Evolutionary conservation across 1,140 invertebrate species (phyloP).

Genomic region (Bombus turneri): DNA sequence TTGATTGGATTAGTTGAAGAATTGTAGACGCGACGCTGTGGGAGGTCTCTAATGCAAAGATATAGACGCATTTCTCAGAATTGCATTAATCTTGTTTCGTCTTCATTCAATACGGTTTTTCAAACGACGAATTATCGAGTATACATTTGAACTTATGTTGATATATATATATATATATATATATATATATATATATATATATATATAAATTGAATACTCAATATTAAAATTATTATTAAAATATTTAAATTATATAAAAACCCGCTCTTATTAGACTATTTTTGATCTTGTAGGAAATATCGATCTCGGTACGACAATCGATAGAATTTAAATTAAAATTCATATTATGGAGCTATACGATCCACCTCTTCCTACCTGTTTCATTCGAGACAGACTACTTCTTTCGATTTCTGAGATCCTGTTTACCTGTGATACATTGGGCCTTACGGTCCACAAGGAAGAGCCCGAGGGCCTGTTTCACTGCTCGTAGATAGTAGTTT

Average conservation of each 20-base stretch:
- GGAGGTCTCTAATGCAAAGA: conserved; percentile 35
- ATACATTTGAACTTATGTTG: not conserved
- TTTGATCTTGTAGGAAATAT: not conserved
- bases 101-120: not conserved
- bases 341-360: not conserved
- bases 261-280: not conserved
- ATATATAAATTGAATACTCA: not conserved
- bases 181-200: not conserved
- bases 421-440: conserved; percentile 69
- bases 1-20: conserved; percentile 30
- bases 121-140: conserved; percentile 1
- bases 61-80: conserved; percentile 37
- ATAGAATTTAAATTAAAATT: not conserved
- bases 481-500: not conserved
- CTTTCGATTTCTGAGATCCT: conserved; percentile 67
- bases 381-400: conserved; percentile 46
- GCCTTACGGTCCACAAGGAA: conserved; percentile 62
- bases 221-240: conserved; percentile 2
- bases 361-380: conserved; percentile 46
- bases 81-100: conserved; percentile 39
- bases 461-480: not conserved
- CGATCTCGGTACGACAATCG: not conserved
- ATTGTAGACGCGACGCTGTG: conserved; percentile 30
- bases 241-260: not conserved
- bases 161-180: not conserved